Base-by-base conservation (phyloP, 2,888 invertebrate genomes). In the Sarcophaga caerulescens region DNA sequence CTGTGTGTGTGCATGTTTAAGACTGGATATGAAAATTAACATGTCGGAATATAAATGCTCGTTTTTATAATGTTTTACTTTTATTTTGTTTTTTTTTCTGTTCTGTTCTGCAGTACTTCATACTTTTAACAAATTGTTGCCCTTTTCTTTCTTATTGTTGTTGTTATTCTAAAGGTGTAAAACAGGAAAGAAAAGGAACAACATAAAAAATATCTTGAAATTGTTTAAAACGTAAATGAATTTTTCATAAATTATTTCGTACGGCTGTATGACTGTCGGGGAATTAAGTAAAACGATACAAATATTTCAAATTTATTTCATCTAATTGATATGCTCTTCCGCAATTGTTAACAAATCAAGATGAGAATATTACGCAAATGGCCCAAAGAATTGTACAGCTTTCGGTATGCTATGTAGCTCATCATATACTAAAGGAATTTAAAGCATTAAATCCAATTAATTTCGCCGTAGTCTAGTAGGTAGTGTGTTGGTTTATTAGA, bases 21-120 rank as follows among this genome's bases (percentile, higher is more conserved):
- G 23, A 71, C 76, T 60, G 82, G 45, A 82, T 77, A 19, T 66
- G 69, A 68, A 83, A 78, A 83, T 78, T 78, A 78, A 78, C 57
- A 83, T 83, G 69, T 63, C 73, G 63, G 62, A 83, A 78, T 69
- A 74, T 74, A 25, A 68, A 74, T 74, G 47, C 63, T 69, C 68
- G 69, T 83, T 63, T 78, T 83, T 78, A 63, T 78, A 25, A 78
- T 78, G 2, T 77, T 83, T 77, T 82, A 35, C 17, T 14, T 2
- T 52, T 52, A 4, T 52, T 12, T 52, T 52, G 12, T 52, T 52
- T 52, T 52, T 52, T 14, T 14, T 14, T 52, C 1, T 47, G 4
- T 14, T 47, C 11, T 47, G 6, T 35, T 35, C 8, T 35, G 35
- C 52, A 1, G 17, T 76, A 57, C 25, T 65, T 76, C 21, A 82